These are phyloP conservation scores for Sminthopsis crassicaudata DNA, from an alignment of 2,113 vertebrate species.

Conservation along the genomic window DNA sequence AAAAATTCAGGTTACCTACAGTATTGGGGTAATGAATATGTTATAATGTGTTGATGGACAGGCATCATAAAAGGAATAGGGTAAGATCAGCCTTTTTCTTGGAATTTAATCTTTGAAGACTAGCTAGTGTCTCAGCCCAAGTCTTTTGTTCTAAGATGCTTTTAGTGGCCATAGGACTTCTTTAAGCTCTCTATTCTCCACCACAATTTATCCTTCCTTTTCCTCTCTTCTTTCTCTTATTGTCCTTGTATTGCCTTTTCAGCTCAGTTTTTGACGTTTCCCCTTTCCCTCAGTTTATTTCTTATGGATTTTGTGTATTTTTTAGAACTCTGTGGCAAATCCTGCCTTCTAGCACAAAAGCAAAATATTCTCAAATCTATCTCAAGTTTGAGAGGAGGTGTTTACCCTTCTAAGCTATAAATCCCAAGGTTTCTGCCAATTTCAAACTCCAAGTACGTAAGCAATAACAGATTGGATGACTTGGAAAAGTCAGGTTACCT, in stretches of 20 bases:
- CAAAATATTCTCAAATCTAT: neutral
- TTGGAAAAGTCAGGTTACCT: neutral
- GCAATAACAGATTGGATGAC: neutral
- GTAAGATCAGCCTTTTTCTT: neutral
- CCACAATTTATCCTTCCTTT: neutral
- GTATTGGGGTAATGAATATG: neutral
- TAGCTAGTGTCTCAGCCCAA: neutral
- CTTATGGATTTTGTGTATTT: rapidly evolving
- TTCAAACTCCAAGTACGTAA: neutral
- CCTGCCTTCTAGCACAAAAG: neutral
- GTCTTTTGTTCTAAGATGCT: neutral
- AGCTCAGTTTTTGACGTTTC: neutral
- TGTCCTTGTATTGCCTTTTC: neutral
- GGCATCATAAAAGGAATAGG: neutral
- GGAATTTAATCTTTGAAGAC: neutral
- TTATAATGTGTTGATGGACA: neutral
- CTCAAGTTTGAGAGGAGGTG: neutral
- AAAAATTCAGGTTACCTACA: neutral
- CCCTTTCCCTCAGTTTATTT: neutral
- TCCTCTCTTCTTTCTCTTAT: neutral
- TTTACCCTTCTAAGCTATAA: neutral
- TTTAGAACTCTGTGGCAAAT: neutral
- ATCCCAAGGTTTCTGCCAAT: neutral
- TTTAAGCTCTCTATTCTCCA: neutral
- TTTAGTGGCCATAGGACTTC: neutral